Evolutionary conservation across 2,888 invertebrate genomes (phyloP).

Genomic region (Miltochrista miniata): DNA sequence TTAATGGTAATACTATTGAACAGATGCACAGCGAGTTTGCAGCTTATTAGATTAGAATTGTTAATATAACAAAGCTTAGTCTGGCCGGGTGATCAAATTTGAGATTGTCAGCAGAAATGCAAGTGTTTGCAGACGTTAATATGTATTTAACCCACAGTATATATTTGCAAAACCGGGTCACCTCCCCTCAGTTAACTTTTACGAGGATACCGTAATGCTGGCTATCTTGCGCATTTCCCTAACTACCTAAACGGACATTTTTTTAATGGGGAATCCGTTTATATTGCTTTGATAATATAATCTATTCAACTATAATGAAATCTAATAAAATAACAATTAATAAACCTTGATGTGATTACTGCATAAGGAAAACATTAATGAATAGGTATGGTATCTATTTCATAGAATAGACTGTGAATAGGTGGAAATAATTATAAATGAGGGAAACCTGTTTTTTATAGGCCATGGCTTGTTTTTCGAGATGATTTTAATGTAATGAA

Average conservation of each 20-base stretch:
- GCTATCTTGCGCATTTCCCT: neutral
- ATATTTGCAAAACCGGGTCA: neutral
- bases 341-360: neutral
- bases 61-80: neutral
- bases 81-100: neutral
- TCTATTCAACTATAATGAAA: no score
- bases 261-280: neutral
- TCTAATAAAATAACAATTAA: no score
- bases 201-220: neutral
- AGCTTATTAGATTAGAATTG: neutral
- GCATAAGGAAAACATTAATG: neutral
- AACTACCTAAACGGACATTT: neutral
- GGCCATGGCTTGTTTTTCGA: no score
- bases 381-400: neutral
- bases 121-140: neutral
- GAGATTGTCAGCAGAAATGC: neutral
- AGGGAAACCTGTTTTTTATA: no score
- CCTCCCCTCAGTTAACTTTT: conserved; percentile 1
- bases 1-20: no score
- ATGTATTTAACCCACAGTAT: neutral
- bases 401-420: neutral
- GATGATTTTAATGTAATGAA: no score
- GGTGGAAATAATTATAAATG: no score
- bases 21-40: no score
- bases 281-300: no score